A percentile compares a stretch with the other conserved stretches of the same genome.
Evolutionary conservation across 2,888 invertebrate species (phyloP).

Genomic region (Dastarcus helophoroides): DNA sequence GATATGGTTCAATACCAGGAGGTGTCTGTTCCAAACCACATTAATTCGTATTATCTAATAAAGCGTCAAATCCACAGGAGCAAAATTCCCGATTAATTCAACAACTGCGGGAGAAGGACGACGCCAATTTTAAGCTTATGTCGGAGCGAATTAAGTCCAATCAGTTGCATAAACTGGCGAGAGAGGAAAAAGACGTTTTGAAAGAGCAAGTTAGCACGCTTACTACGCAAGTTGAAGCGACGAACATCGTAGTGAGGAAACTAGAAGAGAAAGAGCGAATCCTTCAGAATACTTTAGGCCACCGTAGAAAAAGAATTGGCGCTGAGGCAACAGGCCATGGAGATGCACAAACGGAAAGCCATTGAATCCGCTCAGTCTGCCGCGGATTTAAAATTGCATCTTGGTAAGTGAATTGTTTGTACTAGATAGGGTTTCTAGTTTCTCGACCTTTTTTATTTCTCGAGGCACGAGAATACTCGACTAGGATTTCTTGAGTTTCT

Average conservation of each 20-base stretch:
- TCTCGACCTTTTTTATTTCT: no score
- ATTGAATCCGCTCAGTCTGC: conserved; percentile 96
- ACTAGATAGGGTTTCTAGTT: background rate
- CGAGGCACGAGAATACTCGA: no score
- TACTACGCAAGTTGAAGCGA: conserved; percentile 66
- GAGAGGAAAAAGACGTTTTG: conserved; percentile 89
- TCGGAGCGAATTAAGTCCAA: conserved; percentile 93
- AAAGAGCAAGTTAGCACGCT: conserved; percentile 65
- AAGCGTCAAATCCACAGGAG: conserved; percentile 46
- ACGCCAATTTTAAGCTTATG: conserved; percentile 98
- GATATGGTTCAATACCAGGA: no score
- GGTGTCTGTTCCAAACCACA: no score
- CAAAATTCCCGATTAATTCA: conserved; percentile 92
- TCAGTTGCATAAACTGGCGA: conserved; percentile 83
- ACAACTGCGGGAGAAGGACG: conserved; percentile 91
- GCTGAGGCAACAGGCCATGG: conserved; percentile 90
- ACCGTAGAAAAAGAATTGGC: conserved; percentile 91
- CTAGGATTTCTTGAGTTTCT: no score
- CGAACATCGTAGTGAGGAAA: conserved; percentile 85
- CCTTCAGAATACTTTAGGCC: conserved; percentile 79
- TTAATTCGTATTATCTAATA: no score
- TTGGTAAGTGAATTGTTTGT: conserved; percentile 42
- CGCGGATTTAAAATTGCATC: conserved; percentile 90
- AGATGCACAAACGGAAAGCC: conserved; percentile 95
- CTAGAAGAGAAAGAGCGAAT: conserved; percentile 93